Conservation (phyloP, 2,888 invertebrate genomes). For the Cataglyphis altisquamis region DNA sequence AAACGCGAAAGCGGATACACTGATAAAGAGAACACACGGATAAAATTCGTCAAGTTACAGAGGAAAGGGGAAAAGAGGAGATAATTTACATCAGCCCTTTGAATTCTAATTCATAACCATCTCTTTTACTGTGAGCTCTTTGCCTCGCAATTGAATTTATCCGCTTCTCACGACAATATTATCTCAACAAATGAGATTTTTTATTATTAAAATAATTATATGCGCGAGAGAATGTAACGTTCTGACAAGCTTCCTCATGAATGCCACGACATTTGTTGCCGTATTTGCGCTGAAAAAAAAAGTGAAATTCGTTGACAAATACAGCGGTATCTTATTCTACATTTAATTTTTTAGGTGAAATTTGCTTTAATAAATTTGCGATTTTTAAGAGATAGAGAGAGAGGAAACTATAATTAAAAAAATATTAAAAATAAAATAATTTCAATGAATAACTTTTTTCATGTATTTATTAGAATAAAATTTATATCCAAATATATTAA, state of each 20-base stretch:
- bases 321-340: background rate
- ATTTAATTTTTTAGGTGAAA: background rate
- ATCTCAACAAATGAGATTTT: constrained; percentile 12
- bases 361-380: background rate
- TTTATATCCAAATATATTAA: background rate
- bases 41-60: constrained; percentile 20
- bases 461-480: background rate
- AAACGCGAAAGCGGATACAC: constrained; percentile 24
- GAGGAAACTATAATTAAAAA: background rate
- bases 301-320: background rate
- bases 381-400: background rate
- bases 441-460: background rate
- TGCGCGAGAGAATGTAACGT: background rate
- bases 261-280: background rate
- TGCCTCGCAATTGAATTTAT: constrained; percentile 20
- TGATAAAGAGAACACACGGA: constrained; percentile 30
- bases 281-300: background rate
- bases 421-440: background rate
- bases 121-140: background rate
- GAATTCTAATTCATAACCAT: constrained; percentile 27
- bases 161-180: constrained; percentile 20
- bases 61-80: background rate
- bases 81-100: constrained; percentile 35
- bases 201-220: constrained; percentile 8
- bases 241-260: background rate